phyloP scores from a whole-genome alignment of 2,797 vertebrate species.

The Cirrhinus mrigala region DNA sequence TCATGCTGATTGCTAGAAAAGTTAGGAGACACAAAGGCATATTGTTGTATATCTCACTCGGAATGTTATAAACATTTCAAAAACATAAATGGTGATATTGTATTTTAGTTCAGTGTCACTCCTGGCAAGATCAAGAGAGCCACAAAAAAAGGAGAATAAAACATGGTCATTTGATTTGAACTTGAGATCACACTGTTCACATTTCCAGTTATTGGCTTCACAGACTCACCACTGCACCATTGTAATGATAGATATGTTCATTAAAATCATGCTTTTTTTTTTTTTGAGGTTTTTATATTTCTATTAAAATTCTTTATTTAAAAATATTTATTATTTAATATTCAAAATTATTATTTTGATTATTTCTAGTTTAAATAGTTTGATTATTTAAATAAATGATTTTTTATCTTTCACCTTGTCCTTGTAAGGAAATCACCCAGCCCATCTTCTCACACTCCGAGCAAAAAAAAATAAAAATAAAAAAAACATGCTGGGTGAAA shows the following conservation, averaged over 20 bases:
- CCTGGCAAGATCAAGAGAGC: not conserved
- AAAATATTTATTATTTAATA: no score
- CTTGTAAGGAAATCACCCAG: not conserved
- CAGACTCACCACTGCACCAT: no score
- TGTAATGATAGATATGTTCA: not conserved
- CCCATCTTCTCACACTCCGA: not conserved
- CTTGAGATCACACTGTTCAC: no score
- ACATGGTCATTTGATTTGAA: not conserved
- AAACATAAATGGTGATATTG: not conserved
- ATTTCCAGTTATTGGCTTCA: not conserved
- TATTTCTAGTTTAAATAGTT: not conserved
- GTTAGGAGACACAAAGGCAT: not conserved
- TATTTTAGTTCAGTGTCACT: not conserved
- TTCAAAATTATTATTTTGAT: no score
- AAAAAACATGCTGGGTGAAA: no score
- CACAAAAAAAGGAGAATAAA: not conserved
- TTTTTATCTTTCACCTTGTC: not conserved
- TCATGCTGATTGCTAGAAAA: not conserved
- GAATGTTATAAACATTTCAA: not conserved
- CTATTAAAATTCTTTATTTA: no score
- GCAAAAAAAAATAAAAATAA: no score
- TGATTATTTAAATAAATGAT: not conserved
- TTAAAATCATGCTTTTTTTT: not conserved
- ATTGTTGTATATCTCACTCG: not conserved
- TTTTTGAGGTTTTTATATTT: not conserved